phyloP scores from a whole-genome alignment of 2,888 invertebrate species.

The Orthonevra nobilis region DNA sequence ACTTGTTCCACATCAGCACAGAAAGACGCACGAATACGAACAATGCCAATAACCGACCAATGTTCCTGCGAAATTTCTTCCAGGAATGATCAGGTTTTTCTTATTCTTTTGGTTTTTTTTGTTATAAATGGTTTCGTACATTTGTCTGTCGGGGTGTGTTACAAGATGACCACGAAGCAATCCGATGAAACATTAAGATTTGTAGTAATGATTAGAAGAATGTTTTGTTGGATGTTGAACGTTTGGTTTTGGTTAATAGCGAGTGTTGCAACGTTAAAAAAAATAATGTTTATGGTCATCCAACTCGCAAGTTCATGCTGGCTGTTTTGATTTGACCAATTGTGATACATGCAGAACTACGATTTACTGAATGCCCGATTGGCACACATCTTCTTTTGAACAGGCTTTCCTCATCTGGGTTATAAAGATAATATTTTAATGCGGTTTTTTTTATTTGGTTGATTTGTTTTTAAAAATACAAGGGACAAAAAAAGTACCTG shows the following conservation, averaged over 20 bases:
- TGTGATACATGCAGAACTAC: no score
- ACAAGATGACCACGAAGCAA: constrained; percentile 39
- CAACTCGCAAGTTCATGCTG: no score
- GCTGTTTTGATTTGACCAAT: no score
- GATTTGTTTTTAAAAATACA: no score
- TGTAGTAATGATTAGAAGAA: constrained; percentile 55
- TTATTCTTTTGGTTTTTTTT: background rate
- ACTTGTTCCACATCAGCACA: constrained; percentile 59
- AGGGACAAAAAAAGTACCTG: no score
- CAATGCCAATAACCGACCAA: constrained; percentile 70
- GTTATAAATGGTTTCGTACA: constrained; percentile 25
- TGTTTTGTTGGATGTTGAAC: constrained; percentile 22
- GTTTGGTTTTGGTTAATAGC: background rate
- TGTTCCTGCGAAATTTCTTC: constrained; percentile 67
- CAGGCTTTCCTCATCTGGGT: no score
- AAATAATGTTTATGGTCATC: no score
- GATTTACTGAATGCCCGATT: no score
- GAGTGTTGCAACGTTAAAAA: background rate
- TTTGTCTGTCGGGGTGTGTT: constrained; percentile 30
- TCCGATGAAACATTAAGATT: constrained; percentile 64
- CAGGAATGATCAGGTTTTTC: constrained; percentile 54
- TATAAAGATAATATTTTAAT: no score
- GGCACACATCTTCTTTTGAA: no score
- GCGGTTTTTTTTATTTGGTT: no score
- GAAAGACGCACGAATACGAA: constrained; percentile 34